Base-by-base conservation (phyloP, 2,113 vertebrate species). In the Oostethus manadensis region DNA sequence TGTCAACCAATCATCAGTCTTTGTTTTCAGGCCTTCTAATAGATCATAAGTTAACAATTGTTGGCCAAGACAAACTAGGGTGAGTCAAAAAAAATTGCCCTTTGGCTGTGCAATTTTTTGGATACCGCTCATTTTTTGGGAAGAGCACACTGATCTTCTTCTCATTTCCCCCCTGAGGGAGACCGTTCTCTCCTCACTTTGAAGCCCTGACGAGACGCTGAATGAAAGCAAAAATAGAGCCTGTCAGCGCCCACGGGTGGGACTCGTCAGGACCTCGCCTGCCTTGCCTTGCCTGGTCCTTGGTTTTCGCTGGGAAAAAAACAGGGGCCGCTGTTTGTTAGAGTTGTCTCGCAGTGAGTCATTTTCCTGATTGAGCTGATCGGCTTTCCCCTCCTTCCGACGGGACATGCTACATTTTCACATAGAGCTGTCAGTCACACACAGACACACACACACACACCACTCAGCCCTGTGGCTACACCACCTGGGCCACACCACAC, bases 81-180 rank as follows among this genome's bases (percentile, higher is more conserved):
- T 55, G 62, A 73, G 81, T 65, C 78, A 68, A 20, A 38, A 51
- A 35, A 68, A 64, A 74, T 79, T 71, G 60, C 29, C 84, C 87
- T 82, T 65, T 48, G 64, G 84, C 85, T 80, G 76, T 77, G 66
- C 70, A 79, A 63, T 78, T 80, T 55, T 86, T 79, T 83, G 85
- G 79, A 88, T 86, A 79, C 87, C 82, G 83, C 72, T 86, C 79
- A 80, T 86, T 85, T 83, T 84, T 83, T 86, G 80, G 68, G 60
- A 71, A 79, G 29, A 71, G 70, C 73, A 77, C 72, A 61, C 69
- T 70, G 85, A 83, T 82, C 75, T 77, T 72, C 62, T 77, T 46
- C 18, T 53, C 35, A 40, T 55, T 55, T 55, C 61, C 49, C 74
- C 64, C 76, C 74, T 47, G 49, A 57, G 81, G 81, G 68, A 76